Evolutionary conservation across 2,113 vertebrate species (phyloP).

Genomic region (Formicarius rufipectus): DNA sequence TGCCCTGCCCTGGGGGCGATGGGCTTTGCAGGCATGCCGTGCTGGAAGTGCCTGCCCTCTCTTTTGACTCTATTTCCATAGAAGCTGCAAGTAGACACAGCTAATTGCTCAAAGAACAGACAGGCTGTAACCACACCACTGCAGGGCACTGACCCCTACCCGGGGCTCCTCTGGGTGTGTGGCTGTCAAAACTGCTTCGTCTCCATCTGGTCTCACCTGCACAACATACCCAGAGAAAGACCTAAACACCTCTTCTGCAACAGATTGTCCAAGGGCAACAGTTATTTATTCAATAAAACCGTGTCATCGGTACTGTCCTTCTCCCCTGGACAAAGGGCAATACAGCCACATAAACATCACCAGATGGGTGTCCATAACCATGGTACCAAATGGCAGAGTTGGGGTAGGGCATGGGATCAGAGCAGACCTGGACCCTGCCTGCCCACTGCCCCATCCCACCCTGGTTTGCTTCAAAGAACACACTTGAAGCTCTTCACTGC

Average conservation of each 20-base stretch:
- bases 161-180: rapidly evolving
- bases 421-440: neutral
- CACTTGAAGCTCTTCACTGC: neutral
- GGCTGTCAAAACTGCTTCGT: neutral
- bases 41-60: neutral
- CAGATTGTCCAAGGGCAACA: neutral
- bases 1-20: neutral
- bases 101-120: neutral
- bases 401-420: neutral
- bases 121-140: neutral
- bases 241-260: neutral
- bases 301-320: neutral
- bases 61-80: no score
- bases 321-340: neutral
- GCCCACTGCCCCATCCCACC: neutral
- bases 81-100: neutral
- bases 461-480: neutral
- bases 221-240: neutral
- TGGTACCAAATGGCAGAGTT: neutral
- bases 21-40: rapidly evolving
- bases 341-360: neutral
- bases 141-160: neutral
- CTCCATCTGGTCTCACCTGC: neutral
- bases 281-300: neutral
- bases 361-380: neutral